These are phyloP conservation scores for Hirudo medicinalis DNA, from an alignment of 1,140 invertebrate species.

Conservation along the genomic window DNA sequence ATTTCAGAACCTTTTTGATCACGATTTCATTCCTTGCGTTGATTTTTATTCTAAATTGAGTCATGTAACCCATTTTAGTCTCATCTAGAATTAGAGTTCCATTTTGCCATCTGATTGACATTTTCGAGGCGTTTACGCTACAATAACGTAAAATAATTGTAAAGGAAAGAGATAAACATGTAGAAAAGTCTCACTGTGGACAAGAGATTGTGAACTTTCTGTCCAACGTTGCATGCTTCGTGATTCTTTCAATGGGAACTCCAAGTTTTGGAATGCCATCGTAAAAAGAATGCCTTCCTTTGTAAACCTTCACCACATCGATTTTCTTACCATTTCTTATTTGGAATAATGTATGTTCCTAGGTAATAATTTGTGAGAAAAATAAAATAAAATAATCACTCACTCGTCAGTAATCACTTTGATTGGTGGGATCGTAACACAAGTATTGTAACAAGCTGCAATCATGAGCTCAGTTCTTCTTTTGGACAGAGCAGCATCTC, in stretches of 20 bases:
- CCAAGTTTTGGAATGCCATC: not conserved
- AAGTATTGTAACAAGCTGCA: not conserved
- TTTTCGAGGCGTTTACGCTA: not conserved
- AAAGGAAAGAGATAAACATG: not conserved
- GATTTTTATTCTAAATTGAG: not conserved
- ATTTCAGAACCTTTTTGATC: slow-evolving; percentile 12
- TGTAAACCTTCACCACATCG: not conserved
- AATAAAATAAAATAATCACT: not conserved
- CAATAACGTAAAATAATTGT: not conserved
- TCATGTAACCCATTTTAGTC: not conserved
- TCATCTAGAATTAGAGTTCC: slow-evolving; percentile 12
- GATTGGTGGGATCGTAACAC: slow-evolving; percentile 3
- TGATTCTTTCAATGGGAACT: slow-evolving; percentile 6
- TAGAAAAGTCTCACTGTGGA: not conserved
- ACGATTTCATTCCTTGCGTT: slow-evolving; percentile 9
- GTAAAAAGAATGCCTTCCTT: slow-evolving; percentile 1
- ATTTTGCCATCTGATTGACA: slow-evolving; percentile 17
- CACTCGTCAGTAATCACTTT: not conserved
- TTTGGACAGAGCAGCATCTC: not conserved
- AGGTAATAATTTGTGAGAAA: too few relatives aligned
- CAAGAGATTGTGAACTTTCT: not conserved
- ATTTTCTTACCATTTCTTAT: not conserved
- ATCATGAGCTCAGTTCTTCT: slow-evolving; percentile 14
- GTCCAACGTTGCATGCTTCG: not conserved
- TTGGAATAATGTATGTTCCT: not conserved